Evolutionary conservation across 2,888 invertebrate genomes (phyloP).

Genomic region (Dioctria linearis): DNA sequence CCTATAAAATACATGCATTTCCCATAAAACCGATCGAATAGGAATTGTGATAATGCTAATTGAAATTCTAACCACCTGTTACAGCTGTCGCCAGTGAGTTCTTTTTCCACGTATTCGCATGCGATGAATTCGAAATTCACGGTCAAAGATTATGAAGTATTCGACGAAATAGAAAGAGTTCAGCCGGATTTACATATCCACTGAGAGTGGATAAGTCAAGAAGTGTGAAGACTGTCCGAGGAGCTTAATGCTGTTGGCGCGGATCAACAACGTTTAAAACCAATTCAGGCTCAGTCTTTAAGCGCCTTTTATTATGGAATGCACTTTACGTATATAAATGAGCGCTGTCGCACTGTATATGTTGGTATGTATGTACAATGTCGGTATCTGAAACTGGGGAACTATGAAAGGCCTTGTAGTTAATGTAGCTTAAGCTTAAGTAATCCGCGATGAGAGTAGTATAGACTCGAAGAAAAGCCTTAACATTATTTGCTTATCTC

Average conservation of each 20-base stretch:
- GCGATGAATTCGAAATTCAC: slow-evolving; percentile 44
- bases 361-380: background rate
- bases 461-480: slow-evolving; percentile 22
- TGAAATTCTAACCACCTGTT: slow-evolving; percentile 37
- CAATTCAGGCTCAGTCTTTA: background rate
- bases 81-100: background rate
- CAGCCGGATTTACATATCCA: slow-evolving; percentile 36
- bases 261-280: background rate
- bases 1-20: background rate
- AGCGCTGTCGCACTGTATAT: slow-evolving; percentile 1
- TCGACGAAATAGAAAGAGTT: slow-evolving; percentile 28
- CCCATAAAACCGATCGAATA: background rate
- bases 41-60: background rate
- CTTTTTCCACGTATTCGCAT: slow-evolving; percentile 29
- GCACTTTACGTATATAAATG: slow-evolving; percentile 4
- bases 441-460: slow-evolving; percentile 21
- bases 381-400: slow-evolving; percentile 3
- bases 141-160: slow-evolving; percentile 38
- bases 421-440: background rate
- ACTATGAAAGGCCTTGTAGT: slow-evolving; percentile 35
- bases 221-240: background rate
- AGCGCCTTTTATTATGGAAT: slow-evolving; percentile 31
- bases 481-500: slow-evolving; percentile 35
- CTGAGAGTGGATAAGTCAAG: slow-evolving; percentile 35
- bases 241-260: slow-evolving; percentile 8